phyloP scores from a whole-genome alignment of 2,797 vertebrate genomes.

The Trachops cirrhosus region DNA sequence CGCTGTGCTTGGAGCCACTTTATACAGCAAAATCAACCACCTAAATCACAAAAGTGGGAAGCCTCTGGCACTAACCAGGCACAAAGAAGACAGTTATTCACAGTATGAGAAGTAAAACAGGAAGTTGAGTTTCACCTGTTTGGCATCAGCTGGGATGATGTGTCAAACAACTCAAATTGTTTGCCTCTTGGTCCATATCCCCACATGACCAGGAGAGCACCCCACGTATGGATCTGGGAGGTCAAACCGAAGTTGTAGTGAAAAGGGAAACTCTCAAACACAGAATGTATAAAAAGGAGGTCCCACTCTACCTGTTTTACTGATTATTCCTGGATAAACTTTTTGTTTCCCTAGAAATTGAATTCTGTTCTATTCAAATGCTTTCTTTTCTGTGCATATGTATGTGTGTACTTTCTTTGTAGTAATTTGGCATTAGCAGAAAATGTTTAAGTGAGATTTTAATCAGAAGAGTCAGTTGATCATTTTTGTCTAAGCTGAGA shows the following conservation, averaged over 20 bases:
- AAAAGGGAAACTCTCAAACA: not conserved
- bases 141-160: rapidly evolving
- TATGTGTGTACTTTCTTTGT: not conserved
- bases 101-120: not conserved
- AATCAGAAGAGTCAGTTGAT: not conserved
- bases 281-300: not conserved
- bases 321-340: not conserved
- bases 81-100: not conserved
- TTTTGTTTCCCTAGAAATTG: not conserved
- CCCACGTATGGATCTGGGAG: not conserved
- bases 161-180: not conserved
- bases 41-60: not conserved
- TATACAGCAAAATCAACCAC: not conserved
- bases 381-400: not conserved
- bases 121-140: rapidly evolving
- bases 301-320: not conserved
- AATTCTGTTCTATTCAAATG: not conserved
- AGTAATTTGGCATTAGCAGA: not conserved
- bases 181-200: not conserved
- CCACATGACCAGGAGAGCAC: not conserved
- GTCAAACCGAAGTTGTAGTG: not conserved
- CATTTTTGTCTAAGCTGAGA: not conserved
- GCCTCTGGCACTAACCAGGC: not conserved
- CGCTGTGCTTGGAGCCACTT: not conserved
- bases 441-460: not conserved